Conservation (phyloP, 2,113 vertebrate genomes). For the Pyxicephalus adspersus region DNA sequence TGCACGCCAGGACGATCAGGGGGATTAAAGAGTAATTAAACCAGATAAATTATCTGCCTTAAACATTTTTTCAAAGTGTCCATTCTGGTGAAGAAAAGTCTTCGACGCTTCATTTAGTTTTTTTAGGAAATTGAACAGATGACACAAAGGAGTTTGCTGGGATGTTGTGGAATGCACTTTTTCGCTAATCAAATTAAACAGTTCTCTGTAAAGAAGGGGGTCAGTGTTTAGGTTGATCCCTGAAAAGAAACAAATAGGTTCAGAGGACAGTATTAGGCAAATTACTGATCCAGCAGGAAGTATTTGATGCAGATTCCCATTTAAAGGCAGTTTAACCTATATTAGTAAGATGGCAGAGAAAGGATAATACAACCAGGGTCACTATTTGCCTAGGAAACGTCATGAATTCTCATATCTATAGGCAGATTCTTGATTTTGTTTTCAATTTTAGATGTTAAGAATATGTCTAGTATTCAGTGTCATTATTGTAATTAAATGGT, state of each 20-base stretch:
- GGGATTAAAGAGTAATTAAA: conserved; percentile 89
- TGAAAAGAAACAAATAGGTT: conserved; percentile 55
- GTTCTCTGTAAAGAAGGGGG: conserved; percentile 41
- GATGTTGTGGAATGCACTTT: conserved; percentile 41
- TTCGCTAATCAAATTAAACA: conserved; percentile 37
- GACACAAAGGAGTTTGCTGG: conserved; percentile 55
- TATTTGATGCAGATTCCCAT: conserved; percentile 31
- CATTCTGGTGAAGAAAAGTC: conserved; percentile 74
- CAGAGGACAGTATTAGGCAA: conserved; percentile 49
- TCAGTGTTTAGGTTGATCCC: conserved; percentile 22
- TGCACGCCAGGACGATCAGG: conserved; percentile 87
- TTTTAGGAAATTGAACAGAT: conserved; percentile 67
- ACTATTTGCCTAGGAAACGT: neutral
- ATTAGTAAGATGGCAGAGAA: neutral
- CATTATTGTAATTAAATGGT: too few relatives aligned
- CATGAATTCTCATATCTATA: too few relatives aligned
- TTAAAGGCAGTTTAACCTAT: conserved; percentile 8
- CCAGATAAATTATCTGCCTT: conserved; percentile 76
- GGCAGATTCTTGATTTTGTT: too few relatives aligned
- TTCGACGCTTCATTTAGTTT: conserved; percentile 71
- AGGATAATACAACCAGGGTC: neutral
- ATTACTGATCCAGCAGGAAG: conserved; percentile 50
- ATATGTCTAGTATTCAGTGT: too few relatives aligned
- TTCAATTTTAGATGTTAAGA: too few relatives aligned
- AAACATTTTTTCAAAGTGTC: conserved; percentile 77